Conservation (phyloP, 2,888 invertebrate genomes). For the Amphimallon solstitiale region DNA sequence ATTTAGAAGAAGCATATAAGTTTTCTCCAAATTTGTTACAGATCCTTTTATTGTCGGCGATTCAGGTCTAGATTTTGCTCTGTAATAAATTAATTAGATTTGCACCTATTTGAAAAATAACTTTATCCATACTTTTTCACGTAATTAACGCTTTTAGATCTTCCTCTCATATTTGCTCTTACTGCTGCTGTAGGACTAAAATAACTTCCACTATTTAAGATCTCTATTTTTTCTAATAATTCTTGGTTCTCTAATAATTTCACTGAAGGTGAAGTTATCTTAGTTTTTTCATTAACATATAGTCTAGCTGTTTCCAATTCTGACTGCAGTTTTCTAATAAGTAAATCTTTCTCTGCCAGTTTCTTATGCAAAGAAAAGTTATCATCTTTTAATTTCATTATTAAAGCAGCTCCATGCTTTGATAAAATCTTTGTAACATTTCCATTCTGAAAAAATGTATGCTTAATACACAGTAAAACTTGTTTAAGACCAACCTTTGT, state of each 20-base stretch:
- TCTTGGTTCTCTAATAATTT: constrained; percentile 21
- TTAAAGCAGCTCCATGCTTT: constrained; percentile 46
- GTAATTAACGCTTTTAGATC: constrained; percentile 21
- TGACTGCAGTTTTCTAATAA: constrained; percentile 43
- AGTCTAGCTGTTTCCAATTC: constrained; percentile 43
- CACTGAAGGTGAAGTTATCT: constrained; percentile 12
- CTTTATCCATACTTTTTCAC: background rate
- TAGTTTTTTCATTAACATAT: constrained; percentile 37
- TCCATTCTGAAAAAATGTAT: constrained; percentile 40
- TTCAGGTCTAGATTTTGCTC: constrained; percentile 9
- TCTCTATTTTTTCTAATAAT: background rate
- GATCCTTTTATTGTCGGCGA: background rate
- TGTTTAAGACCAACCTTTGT: constrained; percentile 41
- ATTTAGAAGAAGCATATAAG: constrained; percentile 15
- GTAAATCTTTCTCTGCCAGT: constrained; percentile 42
- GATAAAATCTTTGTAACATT: constrained; percentile 45
- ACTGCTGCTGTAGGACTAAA: too few relatives aligned
- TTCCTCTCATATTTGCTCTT: background rate
- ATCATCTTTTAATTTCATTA: constrained; percentile 44
- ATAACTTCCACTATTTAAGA: too few relatives aligned
- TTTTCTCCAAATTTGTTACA: constrained; percentile 16
- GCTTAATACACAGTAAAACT: background rate
- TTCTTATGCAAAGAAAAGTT: constrained; percentile 42
- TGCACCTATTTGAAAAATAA: background rate
- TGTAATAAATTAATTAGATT: background rate